Evolutionary conservation across 2,888 invertebrate genomes (phyloP), one percentile per base, ranked within the genome.

Genomic region (Ichneumoninae sp.): DNA sequence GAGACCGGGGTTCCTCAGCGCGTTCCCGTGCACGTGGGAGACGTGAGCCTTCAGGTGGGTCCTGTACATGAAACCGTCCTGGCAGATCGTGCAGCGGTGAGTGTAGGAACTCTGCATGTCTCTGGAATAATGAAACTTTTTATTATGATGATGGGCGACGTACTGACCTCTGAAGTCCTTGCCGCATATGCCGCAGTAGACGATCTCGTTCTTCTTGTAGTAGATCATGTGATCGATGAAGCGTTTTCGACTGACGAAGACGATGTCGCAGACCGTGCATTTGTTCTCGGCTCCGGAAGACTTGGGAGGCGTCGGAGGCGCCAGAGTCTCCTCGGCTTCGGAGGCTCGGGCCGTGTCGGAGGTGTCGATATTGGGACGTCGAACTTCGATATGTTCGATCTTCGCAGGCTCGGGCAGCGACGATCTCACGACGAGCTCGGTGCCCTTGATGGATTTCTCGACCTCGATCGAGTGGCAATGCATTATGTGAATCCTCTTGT

Each of bases 41-140:
- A 88, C 87, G n/a, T 91, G 91, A 0, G 91, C 88, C 8, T 88
- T 77, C 26, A 89, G 83, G 71, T 90, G 88, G 0, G 86, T 80
- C 52, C 87, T 85, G 13, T 87, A 85, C 13, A 78, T 83, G 40
- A 91, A 91, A 1, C 89, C 88, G 36, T 89, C 90, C 3, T 83
- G 66, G 68, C 91, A 91, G n/a, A 84, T 30, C 0, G 78, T 30
- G 52, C 91, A 91, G 0, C 7, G 73, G 60, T 88, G 87, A 13
- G 50, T 66, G 13, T 88, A 90, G 0, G 78, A 66, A 1, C 75
- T 54, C 1, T 60, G 60, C 5, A 82, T 78, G 2, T 83, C 66
- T 0, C 82, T 80, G 0, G 87, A 44, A 54, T 84, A 87, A 40
- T 91, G 91, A 8, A 47, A 68, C n/a, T 83, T 22, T 47, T 90